Evolutionary conservation across 2,113 vertebrate species (phyloP).

Genomic region (Pachypanchax playfairii): DNA sequence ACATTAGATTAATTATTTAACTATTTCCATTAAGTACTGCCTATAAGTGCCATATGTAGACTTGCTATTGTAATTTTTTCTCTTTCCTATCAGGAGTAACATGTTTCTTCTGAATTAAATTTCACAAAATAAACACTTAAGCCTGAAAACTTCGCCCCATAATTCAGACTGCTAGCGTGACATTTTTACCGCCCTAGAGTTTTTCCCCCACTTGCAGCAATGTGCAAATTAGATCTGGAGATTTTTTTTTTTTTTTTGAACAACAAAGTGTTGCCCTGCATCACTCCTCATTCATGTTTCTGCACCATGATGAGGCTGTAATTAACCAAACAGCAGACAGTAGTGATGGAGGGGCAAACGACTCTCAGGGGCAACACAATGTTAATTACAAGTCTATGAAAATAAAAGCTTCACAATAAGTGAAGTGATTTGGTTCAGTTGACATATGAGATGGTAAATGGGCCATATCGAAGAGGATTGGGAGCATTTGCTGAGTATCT

Average conservation of each 20-base stretch:
- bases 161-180: background rate
- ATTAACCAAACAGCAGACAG: slow-evolving; percentile 39
- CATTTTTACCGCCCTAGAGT: background rate
- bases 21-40: too few relatives aligned
- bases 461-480: slow-evolving; percentile 9
- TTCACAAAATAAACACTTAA: background rate
- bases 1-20: too few relatives aligned
- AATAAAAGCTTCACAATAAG: background rate
- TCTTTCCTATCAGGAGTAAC: background rate
- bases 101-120: background rate
- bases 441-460: slow-evolving; percentile 48
- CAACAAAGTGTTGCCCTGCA: slow-evolving; percentile 18
- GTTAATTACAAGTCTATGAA: slow-evolving; percentile 39
- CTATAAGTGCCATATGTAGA: too few relatives aligned
- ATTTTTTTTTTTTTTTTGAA: background rate
- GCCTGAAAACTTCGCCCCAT: background rate
- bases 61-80: background rate
- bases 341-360: slow-evolving; percentile 22
- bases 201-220: background rate
- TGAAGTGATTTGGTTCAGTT: slow-evolving; percentile 35
- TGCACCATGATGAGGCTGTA: slow-evolving; percentile 1
- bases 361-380: slow-evolving; percentile 23
- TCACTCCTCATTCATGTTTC: slow-evolving; percentile 1
- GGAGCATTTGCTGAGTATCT: background rate
- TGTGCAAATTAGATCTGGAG: background rate